Evolutionary conservation across 35 echinoderm and acorn worm species (phyloP), one percentile per base, ranked within the genome.

Genomic region (Anneissia japonica): DNA sequence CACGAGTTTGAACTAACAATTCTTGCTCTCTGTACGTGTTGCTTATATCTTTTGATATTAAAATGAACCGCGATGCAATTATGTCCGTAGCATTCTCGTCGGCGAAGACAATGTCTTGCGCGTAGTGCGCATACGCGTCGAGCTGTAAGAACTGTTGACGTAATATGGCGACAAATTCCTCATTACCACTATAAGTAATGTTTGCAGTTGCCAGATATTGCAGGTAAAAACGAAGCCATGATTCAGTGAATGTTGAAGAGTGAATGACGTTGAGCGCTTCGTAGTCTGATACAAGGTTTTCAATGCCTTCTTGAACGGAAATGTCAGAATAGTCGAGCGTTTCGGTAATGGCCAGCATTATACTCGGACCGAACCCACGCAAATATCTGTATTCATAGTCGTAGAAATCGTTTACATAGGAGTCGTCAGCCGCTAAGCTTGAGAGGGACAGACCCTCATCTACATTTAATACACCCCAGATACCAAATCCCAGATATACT

Each of bases 191-290:
- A 43, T 87, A 31, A 35, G 73, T 39, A 26, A 89, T 72, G 38
- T 81, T 76, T 17, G 75, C 36, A 7, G 31, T 76, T 11, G 73
- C 26, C 2, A 85, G 77, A 46, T 87, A 99, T 35, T 80, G 36
- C 29, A 83, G 45, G 36, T 86, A 99, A 40, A 89, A 86, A 31
- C 81, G 36, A 31, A 99, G 81, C 96, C 96, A 99, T 35, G 86
- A 99, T 72, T 99, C 91, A 0, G 96, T 94, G 38, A 84, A 84
- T 30, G 77, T 84, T 37, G 56, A 30, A 11, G 41, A 74, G 21
- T 89, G 46, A 35, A 82, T 77, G 81, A 88, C 83, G 30, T 79
- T 9, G 56, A 84, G 46, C 1, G 19, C n/a, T 86, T 99, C 96
- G 56, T 94, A 94, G 76, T 76, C 45, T 55, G 35, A 5, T 6